phyloP scores from a whole-genome alignment of 1,140 invertebrate genomes.

The Macrosteles quadrilineatus region DNA sequence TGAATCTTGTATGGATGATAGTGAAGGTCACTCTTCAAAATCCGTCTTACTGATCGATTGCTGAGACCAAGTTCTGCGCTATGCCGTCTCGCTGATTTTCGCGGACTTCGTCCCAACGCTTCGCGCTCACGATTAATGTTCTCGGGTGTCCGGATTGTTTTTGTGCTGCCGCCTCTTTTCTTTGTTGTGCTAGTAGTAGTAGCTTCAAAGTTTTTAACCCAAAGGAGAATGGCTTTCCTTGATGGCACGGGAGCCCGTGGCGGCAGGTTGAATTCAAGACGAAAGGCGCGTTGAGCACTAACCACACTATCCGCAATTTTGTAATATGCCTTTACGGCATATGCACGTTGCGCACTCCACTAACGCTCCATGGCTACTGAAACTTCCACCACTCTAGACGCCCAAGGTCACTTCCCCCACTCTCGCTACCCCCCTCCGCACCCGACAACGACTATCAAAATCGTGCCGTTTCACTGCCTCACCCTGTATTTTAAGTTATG shows the following conservation, averaged over 20 bases:
- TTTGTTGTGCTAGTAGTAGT: conserved; percentile 1
- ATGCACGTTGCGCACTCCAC: not conserved
- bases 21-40: not conserved
- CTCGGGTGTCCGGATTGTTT: not conserved
- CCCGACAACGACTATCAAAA: too few relatives aligned
- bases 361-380: too few relatives aligned
- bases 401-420: too few relatives aligned
- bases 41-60: not conserved
- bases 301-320: too few relatives aligned
- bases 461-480: too few relatives aligned
- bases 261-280: not conserved
- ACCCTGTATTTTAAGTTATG: too few relatives aligned
- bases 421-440: too few relatives aligned
- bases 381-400: not conserved
- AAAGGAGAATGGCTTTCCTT: too few relatives aligned
- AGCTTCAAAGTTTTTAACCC: too few relatives aligned
- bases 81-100: conserved; percentile 12
- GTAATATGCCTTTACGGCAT: not conserved
- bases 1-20: not conserved
- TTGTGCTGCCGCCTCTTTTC: not conserved
- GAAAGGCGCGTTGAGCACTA: not conserved
- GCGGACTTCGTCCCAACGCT: conserved; percentile 1
- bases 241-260: too few relatives aligned
- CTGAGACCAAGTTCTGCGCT: not conserved
- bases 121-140: not conserved